Conservation (phyloP, 2,113 vertebrate genomes). For the Paralichthys olivaceus region DNA sequence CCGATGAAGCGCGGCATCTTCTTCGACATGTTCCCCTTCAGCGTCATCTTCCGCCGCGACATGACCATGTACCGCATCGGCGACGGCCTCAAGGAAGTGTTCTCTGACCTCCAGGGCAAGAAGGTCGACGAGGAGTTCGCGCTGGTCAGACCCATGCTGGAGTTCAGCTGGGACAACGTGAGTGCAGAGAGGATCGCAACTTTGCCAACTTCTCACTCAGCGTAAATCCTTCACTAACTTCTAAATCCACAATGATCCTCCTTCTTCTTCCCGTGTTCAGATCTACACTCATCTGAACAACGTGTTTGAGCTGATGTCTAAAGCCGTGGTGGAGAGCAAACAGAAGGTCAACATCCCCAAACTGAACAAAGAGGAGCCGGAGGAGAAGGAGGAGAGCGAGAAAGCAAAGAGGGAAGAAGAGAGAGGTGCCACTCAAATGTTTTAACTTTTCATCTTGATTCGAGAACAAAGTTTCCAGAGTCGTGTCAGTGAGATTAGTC, state of each 20-base stretch:
- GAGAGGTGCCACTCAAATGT: constrained; percentile 46
- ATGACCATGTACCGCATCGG: constrained; percentile 84
- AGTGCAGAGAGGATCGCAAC: constrained; percentile 14
- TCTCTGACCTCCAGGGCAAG: constrained; percentile 84
- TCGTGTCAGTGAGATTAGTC: no score
- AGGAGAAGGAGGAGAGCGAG: constrained; percentile 75
- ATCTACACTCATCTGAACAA: constrained; percentile 83
- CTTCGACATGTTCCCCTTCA: constrained; percentile 85
- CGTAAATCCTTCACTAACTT: not conserved
- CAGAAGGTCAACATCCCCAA: constrained; percentile 81
- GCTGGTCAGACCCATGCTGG: constrained; percentile 82
- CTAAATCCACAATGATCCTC: not conserved
- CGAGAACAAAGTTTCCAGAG: no score
- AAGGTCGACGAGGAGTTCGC: constrained; percentile 84
- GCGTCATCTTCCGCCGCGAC: constrained; percentile 81
- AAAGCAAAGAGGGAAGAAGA: constrained; percentile 46
- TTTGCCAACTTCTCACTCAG: not conserved
- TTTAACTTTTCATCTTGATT: not conserved
- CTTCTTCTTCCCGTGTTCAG: constrained; percentile 32
- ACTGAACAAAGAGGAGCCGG: constrained; percentile 72
- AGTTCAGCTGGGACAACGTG: constrained; percentile 85
- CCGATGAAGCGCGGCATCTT: constrained; percentile 84
- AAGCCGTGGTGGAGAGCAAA: constrained; percentile 82
- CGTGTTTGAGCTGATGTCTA: constrained; percentile 82
- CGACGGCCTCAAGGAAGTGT: constrained; percentile 82